Base-by-base conservation (phyloP, 2,113 vertebrate genomes). In the Piliocolobus tephrosceles region DNA sequence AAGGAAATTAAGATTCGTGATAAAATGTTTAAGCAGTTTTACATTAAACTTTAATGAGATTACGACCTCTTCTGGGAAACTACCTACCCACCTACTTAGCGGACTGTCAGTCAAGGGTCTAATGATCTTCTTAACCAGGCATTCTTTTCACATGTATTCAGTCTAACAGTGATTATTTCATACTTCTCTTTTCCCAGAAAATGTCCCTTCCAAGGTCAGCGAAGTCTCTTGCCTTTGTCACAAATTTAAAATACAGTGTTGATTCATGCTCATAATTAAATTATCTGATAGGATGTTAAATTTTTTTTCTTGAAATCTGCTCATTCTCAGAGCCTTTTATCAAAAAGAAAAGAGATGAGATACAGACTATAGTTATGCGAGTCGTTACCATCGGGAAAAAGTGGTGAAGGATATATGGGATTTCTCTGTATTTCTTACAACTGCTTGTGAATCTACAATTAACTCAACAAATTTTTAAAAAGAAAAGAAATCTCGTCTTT, bases 1-100 rank as follows among this genome's bases (percentile, higher is more conserved):
- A 91, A 95, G 89, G 88, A 97, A 94, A 97, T 97, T 83, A 97
- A 97, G 93, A 97, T 95, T 91, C 91, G 89, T 97, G 96, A 97
- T 97, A 97, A 97, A 97, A 93, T 93, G 89, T 87, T 95, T 93
- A 96, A 93, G 80, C 86, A 93, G 57, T 89, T 97, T 96, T 94
- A 87, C n/a, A 87, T 96, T 89, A 98, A 96, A 97, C 18, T 94
- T 97, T 95, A 96, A 97, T 94, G 94, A 96, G 85, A 97, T 96
- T 92, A 97, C 93, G 96, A 95, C 95, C 73, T 88, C 72, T 92
- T 95, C 93, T 93, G 86, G 85, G 94, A 91, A 97, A 76, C 88
- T 93, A 90, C 22, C 87, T 85, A 81, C 91, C 81, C 66, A 94
- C 52, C 57, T 57, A 40, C 61, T 96, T 91, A 88, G 50, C 38